Evolutionary conservation across 2,797 vertebrate genomes (phyloP).

Genomic region (Anguilla anguilla): DNA sequence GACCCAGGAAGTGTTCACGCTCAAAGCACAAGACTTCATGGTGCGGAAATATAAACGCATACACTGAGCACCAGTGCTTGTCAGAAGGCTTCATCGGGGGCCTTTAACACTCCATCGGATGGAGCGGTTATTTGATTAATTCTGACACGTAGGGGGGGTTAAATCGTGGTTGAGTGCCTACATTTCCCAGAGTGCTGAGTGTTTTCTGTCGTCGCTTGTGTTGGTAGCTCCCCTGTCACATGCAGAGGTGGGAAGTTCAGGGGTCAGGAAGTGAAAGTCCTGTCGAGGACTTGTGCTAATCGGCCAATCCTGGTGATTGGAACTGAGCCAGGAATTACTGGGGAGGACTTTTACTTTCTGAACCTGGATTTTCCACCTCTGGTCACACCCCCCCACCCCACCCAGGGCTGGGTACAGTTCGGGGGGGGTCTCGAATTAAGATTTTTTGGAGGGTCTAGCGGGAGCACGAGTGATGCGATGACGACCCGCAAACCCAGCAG

Average conservation of each 20-base stretch:
- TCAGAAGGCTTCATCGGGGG: not conserved
- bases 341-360: too few relatives aligned
- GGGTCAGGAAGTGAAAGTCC: too few relatives aligned
- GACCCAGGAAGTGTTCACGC: not conserved
- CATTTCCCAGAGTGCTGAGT: not conserved
- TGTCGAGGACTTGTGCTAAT: too few relatives aligned
- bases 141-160: not conserved
- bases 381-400: too few relatives aligned
- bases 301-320: too few relatives aligned
- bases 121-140: not conserved
- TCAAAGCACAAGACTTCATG: not conserved
- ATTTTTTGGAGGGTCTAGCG: not conserved
- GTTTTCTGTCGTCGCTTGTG: not conserved
- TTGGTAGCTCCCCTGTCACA: not conserved
- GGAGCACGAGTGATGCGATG: too few relatives aligned
- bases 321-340: too few relatives aligned
- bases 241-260: too few relatives aligned
- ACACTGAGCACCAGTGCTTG: not conserved
- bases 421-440: not conserved
- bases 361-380: too few relatives aligned
- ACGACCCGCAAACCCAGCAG: not conserved
- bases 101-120: not conserved
- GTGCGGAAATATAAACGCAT: not conserved
- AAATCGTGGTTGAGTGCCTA: not conserved
- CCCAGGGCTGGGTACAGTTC: too few relatives aligned